These are phyloP conservation scores for Zaprionus vittiger DNA, from an alignment of 1,140 invertebrate species.

Conservation along the genomic window DNA sequence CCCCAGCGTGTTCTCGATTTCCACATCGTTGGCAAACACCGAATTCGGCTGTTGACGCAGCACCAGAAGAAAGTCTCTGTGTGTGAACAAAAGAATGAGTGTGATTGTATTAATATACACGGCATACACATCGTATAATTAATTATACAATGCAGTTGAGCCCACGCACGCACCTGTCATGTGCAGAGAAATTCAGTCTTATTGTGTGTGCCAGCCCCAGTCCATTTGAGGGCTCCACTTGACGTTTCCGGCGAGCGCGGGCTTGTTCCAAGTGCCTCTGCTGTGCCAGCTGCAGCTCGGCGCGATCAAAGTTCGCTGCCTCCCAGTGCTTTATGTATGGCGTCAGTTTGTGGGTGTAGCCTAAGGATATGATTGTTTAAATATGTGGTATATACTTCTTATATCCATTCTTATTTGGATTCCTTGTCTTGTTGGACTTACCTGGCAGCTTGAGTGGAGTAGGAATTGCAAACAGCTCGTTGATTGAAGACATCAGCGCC, in stretches of 20 bases:
- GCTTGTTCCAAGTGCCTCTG: slow-evolving; percentile 80
- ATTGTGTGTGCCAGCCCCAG: slow-evolving; percentile 81
- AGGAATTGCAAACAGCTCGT: slow-evolving; percentile 73
- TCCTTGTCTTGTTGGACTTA: slow-evolving; percentile 41
- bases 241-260: slow-evolving; percentile 76
- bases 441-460: slow-evolving; percentile 80
- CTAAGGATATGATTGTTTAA: slow-evolving; percentile 33
- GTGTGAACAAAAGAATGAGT: slow-evolving; percentile 84
- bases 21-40: slow-evolving; percentile 91
- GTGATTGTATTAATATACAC: slow-evolving; percentile 18
- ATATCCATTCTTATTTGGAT: too few relatives aligned
- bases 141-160: slow-evolving; percentile 28
- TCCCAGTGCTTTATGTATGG: slow-evolving; percentile 84
- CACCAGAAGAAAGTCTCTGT: slow-evolving; percentile 92
- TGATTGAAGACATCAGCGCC: slow-evolving; percentile 70
- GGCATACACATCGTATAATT: background rate
- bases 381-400: background rate
- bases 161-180: slow-evolving; percentile 77
- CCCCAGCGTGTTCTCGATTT: slow-evolving; percentile 91
- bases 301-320: slow-evolving; percentile 80
- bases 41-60: slow-evolving; percentile 89
- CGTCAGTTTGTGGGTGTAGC: slow-evolving; percentile 80
- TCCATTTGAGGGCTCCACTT: slow-evolving; percentile 65
- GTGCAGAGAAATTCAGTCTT: slow-evolving; percentile 82
- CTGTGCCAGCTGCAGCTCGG: slow-evolving; percentile 73